Conservation (phyloP, 2,797 vertebrate genomes). For the Pelodytes ibericus region DNA sequence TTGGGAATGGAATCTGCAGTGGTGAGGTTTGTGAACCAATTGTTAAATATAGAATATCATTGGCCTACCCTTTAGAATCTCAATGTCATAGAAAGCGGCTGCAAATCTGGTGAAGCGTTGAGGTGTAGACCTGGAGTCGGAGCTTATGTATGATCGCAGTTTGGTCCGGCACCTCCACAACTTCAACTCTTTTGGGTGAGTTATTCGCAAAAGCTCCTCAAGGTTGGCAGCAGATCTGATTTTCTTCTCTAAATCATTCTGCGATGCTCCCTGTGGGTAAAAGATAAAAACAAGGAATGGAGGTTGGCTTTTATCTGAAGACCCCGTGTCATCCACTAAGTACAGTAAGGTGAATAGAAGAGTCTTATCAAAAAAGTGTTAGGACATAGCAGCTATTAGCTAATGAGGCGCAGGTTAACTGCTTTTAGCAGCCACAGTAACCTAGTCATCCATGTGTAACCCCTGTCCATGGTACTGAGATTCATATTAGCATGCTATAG, state of each 20-base stretch:
- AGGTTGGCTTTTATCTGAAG: too few species aligned
- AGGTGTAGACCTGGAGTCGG: constrained; percentile 77
- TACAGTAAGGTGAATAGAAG: too few species aligned
- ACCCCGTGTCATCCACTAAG: too few species aligned
- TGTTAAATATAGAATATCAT: background rate
- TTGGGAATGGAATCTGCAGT: too few species aligned
- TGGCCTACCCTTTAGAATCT: constrained; percentile 85
- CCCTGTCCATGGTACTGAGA: constrained; percentile 2
- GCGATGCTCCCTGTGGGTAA: constrained; percentile 62
- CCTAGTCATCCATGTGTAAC: background rate
- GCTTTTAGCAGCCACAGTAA: background rate
- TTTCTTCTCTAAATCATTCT: constrained; percentile 79
- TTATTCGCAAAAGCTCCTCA: constrained; percentile 87
- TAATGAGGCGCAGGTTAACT: background rate
- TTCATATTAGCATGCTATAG: too few species aligned
- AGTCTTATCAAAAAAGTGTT: too few species aligned
- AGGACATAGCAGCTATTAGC: background rate
- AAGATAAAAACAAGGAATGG: background rate
- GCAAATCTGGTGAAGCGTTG: constrained; percentile 94
- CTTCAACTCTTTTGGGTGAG: constrained; percentile 93
- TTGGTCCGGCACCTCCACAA: constrained; percentile 90
- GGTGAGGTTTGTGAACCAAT: background rate
- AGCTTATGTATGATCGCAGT: constrained; percentile 73
- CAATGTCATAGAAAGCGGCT: constrained; percentile 87
- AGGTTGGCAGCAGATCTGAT: constrained; percentile 88